Evolutionary conservation across 2,888 invertebrate species (phyloP), one percentile per base, ranked within the genome.

Genomic region (Archips crataeganus): DNA sequence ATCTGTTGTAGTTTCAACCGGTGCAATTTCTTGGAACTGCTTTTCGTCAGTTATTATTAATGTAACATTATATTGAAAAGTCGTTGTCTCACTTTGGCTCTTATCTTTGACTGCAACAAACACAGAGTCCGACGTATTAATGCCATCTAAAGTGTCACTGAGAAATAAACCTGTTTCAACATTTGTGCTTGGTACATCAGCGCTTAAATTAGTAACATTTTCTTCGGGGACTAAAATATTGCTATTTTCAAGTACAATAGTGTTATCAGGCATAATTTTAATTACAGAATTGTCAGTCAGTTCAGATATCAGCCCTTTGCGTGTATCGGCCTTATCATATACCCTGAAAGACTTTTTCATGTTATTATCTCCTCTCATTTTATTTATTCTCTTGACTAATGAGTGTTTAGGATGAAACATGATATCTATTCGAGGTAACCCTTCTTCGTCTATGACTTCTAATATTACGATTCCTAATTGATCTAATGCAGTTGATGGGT

Each of bases 371-470:
- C 45, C 34, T 51, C 3, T 23, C 10, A 13, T 60, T 51, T 23
- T 57, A 15, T 23, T 54, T 54, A 0, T 54, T 68, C 47, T 71
- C 64, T 42, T 42, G 6, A 36, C 64, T 42, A n/a, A 51, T 34
- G 11, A 42, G 6, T n/a, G 54, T 45, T 81, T 78, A 3, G 81
- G 62, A 11, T 77, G 75, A 39, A 90, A 62, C 79, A 87, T 86
- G 8, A 90, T 87, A 80, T 88, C 86, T 64, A 89, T 80, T 71
- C 79, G 84, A 2, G 86, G 75, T 10, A 80, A 62, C 1, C 84
- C 84, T 6, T 71, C 78, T 0, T 82, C 77, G 49, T 87, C 82
- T 42, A 85, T 60, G n/a, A 90, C 81, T 75, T 87, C 86, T 8
- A 91, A 61, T 49, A 87, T 68, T 3, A 90, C 71, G 42, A 80